Evolutionary conservation across 1,140 invertebrate species (phyloP), one percentile per base, ranked within the genome.

Genomic region (Plectus sambesii): DNA sequence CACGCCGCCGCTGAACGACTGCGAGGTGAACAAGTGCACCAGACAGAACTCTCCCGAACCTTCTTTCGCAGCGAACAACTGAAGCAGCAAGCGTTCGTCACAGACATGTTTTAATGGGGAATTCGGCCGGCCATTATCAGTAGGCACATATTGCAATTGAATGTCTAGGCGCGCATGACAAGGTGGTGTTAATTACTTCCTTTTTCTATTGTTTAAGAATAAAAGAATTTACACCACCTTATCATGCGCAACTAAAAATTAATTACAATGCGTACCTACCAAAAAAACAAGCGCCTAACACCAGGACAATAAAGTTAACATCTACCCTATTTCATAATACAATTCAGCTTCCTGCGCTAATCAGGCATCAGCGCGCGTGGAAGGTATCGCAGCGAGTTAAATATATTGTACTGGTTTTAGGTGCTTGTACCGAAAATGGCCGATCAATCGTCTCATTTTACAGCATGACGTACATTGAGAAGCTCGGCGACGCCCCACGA

Each of bases 11-110:
- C 19, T 15, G 36, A 51, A 51, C 2, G 49, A 49, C 5, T 44
- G 44, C 2, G 49, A 43, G 3, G 49, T 51, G 1, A 51, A 27
- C 2, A 51, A 46, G 40, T 51, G 49, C 2, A 51, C 49, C 0
- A 51, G 29, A 37, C 49, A 51, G 25, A 38, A 51, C 0, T 48
- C 39, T 4, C 23, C 25, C 3, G 49, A 51, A 3, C 44, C 46
- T 22, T 51, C 49, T 6, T 27, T 17, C 27, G 29, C 23, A 2
- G 49, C 39, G 30, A 50, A 50, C 15, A 35, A 41, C 48, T 50
- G 41, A 50, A 42, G 46, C 20, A 15, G 8, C n/a, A 9, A 30
- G 4, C 2, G 26, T 2, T 26, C 24, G 33, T n/a, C n/a, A n/a
- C n/a, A n/a, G n/a, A n/a, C n/a, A n/a, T n/a, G n/a, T n/a, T n/a